A percentile compares a stretch with the other conserved stretches of the same genome.
These are phyloP conservation scores for Yponomeuta plumbellus DNA, from an alignment of 2,888 invertebrate genomes.

Conservation along the genomic window DNA sequence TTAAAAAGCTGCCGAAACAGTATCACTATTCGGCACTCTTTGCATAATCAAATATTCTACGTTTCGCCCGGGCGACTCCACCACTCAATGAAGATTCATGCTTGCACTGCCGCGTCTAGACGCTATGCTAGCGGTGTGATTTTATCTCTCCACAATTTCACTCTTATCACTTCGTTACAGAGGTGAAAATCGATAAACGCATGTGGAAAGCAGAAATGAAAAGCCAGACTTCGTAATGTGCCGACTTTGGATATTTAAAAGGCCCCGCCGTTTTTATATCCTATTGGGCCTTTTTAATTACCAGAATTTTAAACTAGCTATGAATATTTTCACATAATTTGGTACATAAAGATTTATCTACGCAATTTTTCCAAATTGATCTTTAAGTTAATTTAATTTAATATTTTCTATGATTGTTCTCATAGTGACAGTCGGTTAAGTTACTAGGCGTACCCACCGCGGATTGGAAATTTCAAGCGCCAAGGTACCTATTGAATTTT, in stretches of 20 bases:
- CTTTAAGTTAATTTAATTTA: no score
- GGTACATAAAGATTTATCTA: no score
- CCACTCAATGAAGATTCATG: conserved; percentile 48
- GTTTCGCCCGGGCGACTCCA: conserved; percentile 30
- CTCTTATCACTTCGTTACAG: background rate
- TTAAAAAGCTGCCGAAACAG: conserved; percentile 28
- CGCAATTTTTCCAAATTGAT: no score
- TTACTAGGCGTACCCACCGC: no score
- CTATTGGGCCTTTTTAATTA: background rate
- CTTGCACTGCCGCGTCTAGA: conserved; percentile 36
- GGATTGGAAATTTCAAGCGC: no score
- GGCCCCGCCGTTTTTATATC: conserved; percentile 4
- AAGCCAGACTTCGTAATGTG: conserved; percentile 25
- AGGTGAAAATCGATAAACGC: background rate
- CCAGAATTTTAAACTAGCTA: no score
- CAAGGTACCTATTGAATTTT: no score
- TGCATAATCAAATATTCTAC: conserved; percentile 67
- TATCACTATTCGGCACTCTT: conserved; percentile 43
- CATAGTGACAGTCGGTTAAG: no score
- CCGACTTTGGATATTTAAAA: conserved; percentile 24
- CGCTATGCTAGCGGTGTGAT: conserved; percentile 23
- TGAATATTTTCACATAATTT: no score
- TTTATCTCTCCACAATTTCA: background rate
- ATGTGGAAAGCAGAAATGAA: background rate
- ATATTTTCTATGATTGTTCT: no score